A percentile compares a stretch with the other conserved stretches of the same genome.
Conservation (phyloP, 2,113 vertebrate species). For the Mormyrus iriodes region DNA sequence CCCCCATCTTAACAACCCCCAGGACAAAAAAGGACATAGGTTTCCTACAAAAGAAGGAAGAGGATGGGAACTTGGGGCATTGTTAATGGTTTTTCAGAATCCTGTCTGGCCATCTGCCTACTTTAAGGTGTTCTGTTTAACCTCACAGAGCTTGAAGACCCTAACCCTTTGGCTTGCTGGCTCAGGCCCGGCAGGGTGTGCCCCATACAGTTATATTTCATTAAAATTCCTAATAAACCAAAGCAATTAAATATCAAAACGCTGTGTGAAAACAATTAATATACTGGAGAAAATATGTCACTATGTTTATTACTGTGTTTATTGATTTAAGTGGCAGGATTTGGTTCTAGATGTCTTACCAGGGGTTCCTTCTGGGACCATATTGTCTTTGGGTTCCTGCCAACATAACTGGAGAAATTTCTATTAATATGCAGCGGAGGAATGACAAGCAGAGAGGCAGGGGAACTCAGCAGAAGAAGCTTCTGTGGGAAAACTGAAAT, state of each 20-base stretch:
- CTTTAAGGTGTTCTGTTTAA: not conserved
- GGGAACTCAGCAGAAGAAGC: conserved; percentile 32
- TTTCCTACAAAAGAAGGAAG: conserved; percentile 29
- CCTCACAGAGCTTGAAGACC: not conserved
- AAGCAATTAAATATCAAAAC: not conserved
- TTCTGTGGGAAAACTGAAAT: conserved; percentile 63
- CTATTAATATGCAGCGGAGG: conserved; percentile 34
- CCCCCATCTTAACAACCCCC: conserved; percentile 33
- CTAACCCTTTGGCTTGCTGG: not conserved
- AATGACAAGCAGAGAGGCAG: conserved; percentile 13
- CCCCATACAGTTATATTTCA: not conserved
- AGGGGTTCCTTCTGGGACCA: conserved; percentile 31
- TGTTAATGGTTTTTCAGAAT: conserved; percentile 19
- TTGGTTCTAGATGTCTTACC: conserved; percentile 35
- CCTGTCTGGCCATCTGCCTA: not conserved
- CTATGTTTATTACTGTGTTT: not conserved
- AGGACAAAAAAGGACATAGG: conserved; percentile 20
- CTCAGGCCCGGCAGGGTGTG: too few species aligned
- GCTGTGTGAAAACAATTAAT: not conserved
- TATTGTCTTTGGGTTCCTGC: conserved; percentile 48
- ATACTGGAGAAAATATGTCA: not conserved
- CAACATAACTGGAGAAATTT: conserved; percentile 37
- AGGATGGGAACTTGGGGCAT: conserved; percentile 2
- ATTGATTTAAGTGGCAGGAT: not conserved
- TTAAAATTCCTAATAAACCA: not conserved